Conservation (phyloP, 1,140 invertebrate genomes). For the Diachasma alloeum region DNA sequence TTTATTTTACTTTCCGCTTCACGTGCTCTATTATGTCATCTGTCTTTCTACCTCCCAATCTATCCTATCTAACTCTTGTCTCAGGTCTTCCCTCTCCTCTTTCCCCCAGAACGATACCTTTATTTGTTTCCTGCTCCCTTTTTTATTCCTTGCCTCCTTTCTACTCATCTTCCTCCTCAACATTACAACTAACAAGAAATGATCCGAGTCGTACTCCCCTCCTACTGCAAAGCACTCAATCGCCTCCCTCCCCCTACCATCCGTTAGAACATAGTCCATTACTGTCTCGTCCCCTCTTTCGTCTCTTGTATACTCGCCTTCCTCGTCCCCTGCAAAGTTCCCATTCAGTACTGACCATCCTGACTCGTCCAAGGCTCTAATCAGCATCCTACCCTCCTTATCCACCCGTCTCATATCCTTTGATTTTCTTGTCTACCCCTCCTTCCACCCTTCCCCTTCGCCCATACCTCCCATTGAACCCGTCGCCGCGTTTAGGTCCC, state of each 20-base stretch:
- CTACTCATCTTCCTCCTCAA: no score
- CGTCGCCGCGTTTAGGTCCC: conserved; percentile 27
- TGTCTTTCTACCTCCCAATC: no score
- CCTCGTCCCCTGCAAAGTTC: conserved; percentile 23
- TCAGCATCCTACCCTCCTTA: conserved; percentile 13
- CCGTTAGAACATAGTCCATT: conserved; percentile 14
- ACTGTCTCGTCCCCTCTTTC: conserved; percentile 1
- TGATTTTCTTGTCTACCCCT: background rate
- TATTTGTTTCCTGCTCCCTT: no score
- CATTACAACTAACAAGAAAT: background rate
- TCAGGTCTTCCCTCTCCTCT: no score
- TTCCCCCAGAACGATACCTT: no score
- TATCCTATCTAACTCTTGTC: no score
- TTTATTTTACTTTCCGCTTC: no score
- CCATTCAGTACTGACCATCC: conserved; percentile 33
- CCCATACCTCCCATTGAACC: conserved; percentile 13
- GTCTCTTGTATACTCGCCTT: conserved; percentile 27
- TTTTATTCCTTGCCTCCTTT: no score
- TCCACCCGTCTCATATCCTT: conserved; percentile 26
- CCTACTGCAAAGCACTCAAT: no score
- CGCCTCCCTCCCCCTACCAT: no score
- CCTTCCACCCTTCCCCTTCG: background rate
- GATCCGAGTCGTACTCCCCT: no score
- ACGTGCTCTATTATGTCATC: no score
- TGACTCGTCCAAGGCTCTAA: conserved; percentile 17